Base-by-base conservation (phyloP, 1,140 invertebrate species). In the Philaenus spumarius region DNA sequence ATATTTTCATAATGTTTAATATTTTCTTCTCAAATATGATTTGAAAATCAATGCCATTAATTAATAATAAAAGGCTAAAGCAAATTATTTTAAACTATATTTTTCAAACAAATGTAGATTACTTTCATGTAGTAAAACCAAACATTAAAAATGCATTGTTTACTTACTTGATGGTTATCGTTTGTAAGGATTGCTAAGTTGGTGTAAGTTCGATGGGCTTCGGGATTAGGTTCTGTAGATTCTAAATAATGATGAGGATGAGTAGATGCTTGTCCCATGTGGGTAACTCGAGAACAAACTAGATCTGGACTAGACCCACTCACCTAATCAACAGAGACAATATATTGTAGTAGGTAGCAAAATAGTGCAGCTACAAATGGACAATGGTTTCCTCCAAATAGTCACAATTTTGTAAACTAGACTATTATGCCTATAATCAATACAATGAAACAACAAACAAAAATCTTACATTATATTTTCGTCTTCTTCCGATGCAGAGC, bases 261-360 rank as follows among this genome's bases (percentile, higher is more conserved):
- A 15, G 69, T 59, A 7, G 23, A 48, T 7, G 73, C 64, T 55
- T 62, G 57, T n/a, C 60, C 61, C 12, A 52, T 22, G 26, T 60
- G 65, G 15, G 69, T 70, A 17, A 70, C 69, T 43, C 63, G 45
- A n/a, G 60, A 75, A 72, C 24, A 77, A 52, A 62, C 75, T 58
- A 90, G 71, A 75, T 90, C 87, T 0, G 87, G 86, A 71, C 86
- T 89, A 6, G 84, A 86, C 1, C 84, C 85, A 6, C 83, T 83
- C 1, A 86, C 84, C 63, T 85, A 77, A 15, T 65, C 68, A 60
- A 66, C 66, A 55, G 68, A 60, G 39, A 72, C 30, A 67, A 47
- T 39, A 45, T 55, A 12, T 6, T 9, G 7, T 9, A 45, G 15
- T 9, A 45, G 15, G 15, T 6, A 15, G 14, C 15, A 45, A n/a